Evolutionary conservation across 1,140 invertebrate genomes (phyloP).

Genomic region (Papilio xuthus): DNA sequence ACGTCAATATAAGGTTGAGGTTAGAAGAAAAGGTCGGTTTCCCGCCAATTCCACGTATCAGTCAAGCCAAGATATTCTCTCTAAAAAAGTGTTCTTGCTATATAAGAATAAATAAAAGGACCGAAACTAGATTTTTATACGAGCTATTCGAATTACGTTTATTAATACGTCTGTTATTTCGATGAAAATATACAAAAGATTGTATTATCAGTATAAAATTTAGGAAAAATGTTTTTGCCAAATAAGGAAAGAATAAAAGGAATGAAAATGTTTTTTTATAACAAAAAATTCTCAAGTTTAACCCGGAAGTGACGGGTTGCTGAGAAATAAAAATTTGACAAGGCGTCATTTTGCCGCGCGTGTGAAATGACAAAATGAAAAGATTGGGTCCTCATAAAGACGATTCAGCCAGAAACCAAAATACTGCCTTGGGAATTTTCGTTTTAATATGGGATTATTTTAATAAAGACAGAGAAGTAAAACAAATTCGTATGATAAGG

Average conservation of each 20-base stretch:
- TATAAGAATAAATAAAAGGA: neutral
- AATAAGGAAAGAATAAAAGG: neutral
- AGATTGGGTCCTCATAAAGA: neutral
- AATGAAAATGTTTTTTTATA: neutral
- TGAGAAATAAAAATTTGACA: slow-evolving; percentile 10
- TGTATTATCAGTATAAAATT: neutral
- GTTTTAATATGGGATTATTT: neutral
- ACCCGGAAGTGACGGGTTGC: neutral
- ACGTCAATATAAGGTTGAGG: neutral
- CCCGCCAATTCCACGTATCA: neutral
- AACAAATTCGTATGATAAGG: neutral
- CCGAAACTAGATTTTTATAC: too few species aligned
- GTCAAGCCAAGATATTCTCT: neutral
- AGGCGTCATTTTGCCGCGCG: neutral
- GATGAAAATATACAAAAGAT: neutral
- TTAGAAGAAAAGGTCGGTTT: neutral
- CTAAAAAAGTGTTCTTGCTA: too few species aligned
- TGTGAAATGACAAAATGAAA: neutral
- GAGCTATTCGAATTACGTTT: neutral
- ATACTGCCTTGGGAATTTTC: neutral
- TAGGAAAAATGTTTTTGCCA: neutral
- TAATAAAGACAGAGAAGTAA: neutral
- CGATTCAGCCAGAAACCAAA: slow-evolving; percentile 1
- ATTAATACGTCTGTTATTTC: neutral
- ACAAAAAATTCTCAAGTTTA: neutral